Conservation (phyloP, 2,113 vertebrate genomes). For the Brienomyrus brachyistius region DNA sequence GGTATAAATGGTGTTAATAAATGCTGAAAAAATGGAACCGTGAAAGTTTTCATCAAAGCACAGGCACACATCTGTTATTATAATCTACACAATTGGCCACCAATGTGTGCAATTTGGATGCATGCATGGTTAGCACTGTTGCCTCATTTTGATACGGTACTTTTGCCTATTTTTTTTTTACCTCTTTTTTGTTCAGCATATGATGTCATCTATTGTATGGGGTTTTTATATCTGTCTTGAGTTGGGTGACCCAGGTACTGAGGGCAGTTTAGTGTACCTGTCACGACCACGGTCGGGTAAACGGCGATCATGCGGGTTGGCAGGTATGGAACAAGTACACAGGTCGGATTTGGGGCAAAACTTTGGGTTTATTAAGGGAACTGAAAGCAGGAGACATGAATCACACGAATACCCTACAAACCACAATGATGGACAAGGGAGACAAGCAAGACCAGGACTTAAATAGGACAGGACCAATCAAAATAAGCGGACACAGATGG, state of each 20-base stretch:
- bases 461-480: too few species aligned
- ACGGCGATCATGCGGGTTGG: too few species aligned
- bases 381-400: too few species aligned
- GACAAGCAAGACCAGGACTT: too few species aligned
- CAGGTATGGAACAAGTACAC: too few species aligned
- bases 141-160: background rate
- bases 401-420: too few species aligned
- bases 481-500: too few species aligned
- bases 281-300: too few species aligned
- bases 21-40: background rate
- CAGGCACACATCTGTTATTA: background rate
- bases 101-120: background rate
- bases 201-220: background rate
- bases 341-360: too few species aligned
- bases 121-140: background rate
- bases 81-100: background rate
- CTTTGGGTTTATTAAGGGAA: too few species aligned
- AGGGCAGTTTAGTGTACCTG: background rate
- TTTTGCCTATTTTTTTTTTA: background rate
- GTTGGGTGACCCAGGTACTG: background rate
- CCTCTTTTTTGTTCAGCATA: background rate
- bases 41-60: background rate
- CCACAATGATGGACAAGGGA: too few species aligned
- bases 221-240: background rate
- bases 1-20: background rate